phyloP scores from a whole-genome alignment of 2,113 vertebrate genomes.

The Phalacrocorax carbo region DNA sequence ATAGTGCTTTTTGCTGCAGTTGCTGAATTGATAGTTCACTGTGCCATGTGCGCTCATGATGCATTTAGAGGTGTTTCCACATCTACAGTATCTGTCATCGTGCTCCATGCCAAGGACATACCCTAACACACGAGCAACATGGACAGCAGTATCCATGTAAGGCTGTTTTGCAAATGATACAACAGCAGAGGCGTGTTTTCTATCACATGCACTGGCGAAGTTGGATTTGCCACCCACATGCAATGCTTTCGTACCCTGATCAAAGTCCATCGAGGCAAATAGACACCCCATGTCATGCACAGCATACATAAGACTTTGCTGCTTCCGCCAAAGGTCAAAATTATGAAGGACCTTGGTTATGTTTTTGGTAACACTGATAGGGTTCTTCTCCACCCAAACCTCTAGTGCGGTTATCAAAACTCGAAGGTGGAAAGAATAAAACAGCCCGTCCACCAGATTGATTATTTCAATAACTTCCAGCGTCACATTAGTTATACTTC shows the following conservation, averaged over 20 bases:
- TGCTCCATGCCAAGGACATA: conserved; percentile 42
- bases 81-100: not conserved
- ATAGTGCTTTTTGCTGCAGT: conserved; percentile 54
- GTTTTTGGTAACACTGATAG: not conserved
- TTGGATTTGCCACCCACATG: not conserved
- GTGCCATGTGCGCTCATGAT: conserved; percentile 29
- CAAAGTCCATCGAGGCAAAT: not conserved
- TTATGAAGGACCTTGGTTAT: not conserved
- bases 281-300: conserved; percentile 43
- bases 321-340: conserved; percentile 56
- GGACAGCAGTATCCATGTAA: not conserved
- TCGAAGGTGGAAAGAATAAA: not conserved
- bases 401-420: conserved; percentile 50
- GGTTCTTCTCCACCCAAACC: conserved; percentile 60
- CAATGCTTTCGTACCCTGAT: not conserved
- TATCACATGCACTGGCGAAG: conserved; percentile 8
- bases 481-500: not conserved
- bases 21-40: conserved; percentile 39
- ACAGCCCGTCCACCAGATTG: conserved; percentile 53
- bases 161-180: conserved; percentile 8
- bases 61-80: not conserved
- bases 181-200: not conserved
- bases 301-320: not conserved
- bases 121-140: conserved; percentile 33
- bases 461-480: conserved; percentile 25